Evolutionary conservation across 2,888 invertebrate species (phyloP).

Genomic region (Sclerodermus sp.): DNA sequence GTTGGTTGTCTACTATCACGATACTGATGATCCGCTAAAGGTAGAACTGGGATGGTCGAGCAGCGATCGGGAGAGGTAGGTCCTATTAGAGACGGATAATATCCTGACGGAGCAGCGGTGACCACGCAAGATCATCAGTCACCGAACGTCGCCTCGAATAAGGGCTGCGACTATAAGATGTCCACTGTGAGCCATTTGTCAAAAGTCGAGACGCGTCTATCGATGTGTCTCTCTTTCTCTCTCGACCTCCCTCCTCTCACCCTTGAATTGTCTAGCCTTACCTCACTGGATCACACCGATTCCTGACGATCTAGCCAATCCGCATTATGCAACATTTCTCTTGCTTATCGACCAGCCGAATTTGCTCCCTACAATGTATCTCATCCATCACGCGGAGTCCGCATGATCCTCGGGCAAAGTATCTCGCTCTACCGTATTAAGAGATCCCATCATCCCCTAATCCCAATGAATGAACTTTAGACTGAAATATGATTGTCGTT

Average conservation of each 20-base stretch:
- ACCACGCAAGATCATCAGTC: conserved; percentile 39
- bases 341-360: conserved; percentile 26
- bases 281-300: conserved; percentile 21
- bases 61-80: conserved; percentile 17
- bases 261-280: conserved; percentile 25
- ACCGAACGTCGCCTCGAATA: conserved; percentile 33
- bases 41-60: background rate
- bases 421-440: conserved; percentile 2
- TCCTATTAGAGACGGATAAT: conserved; percentile 24
- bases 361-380: background rate
- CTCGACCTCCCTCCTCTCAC: background rate
- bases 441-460: background rate
- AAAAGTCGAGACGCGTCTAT: conserved; percentile 39
- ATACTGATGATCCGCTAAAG: background rate
- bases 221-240: conserved; percentile 24
- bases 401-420: conserved; percentile 9
- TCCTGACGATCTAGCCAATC: conserved; percentile 32
- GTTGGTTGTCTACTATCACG: too few relatives aligned
- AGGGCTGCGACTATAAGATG: conserved; percentile 35
- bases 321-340: conserved; percentile 38
- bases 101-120: conserved; percentile 27
- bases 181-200: conserved; percentile 42
- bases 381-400: background rate
- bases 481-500: too few relatives aligned
- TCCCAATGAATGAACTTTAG: background rate